Percentiles rank a stretch among this genome's conserved stretches.
These are phyloP conservation scores for Pseudomyrmex concolor DNA, from an alignment of 1,140 invertebrate species.

Conservation along the genomic window DNA sequence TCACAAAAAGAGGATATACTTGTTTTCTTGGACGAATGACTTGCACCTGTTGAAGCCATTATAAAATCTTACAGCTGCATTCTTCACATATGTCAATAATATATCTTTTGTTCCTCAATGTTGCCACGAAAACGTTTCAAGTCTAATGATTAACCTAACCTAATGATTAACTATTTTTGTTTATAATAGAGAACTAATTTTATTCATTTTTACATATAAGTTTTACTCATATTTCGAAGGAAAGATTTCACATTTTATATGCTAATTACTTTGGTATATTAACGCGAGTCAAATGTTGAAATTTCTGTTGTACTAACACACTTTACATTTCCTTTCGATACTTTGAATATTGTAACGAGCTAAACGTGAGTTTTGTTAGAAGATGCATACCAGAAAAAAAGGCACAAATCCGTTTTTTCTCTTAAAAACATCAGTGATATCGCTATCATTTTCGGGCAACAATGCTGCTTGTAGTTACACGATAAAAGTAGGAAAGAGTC, in stretches of 20 bases:
- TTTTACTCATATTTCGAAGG: neutral
- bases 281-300: neutral
- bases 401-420: neutral
- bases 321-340: neutral
- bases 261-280: neutral
- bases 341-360: neutral
- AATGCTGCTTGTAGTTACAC: neutral
- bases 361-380: neutral
- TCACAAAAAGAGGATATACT: neutral
- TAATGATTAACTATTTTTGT: neutral
- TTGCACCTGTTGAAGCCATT: constrained; percentile 19
- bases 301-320: neutral
- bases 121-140: neutral
- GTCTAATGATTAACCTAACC: neutral
- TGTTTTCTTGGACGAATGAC: neutral
- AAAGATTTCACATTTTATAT: neutral
- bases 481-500: constrained; percentile 4
- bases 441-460: neutral
- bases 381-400: neutral
- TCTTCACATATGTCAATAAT: neutral
- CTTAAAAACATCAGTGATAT: neutral
- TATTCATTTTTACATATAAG: neutral
- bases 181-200: neutral
- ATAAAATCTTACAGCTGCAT: constrained; percentile 5
- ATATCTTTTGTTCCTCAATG: neutral